Percentiles rank a stretch among this genome's conserved stretches.
phyloP scores from a whole-genome alignment of 37 sponge, comb jelly and placozoan species.

The Diacarnus erythraeanus region DNA sequence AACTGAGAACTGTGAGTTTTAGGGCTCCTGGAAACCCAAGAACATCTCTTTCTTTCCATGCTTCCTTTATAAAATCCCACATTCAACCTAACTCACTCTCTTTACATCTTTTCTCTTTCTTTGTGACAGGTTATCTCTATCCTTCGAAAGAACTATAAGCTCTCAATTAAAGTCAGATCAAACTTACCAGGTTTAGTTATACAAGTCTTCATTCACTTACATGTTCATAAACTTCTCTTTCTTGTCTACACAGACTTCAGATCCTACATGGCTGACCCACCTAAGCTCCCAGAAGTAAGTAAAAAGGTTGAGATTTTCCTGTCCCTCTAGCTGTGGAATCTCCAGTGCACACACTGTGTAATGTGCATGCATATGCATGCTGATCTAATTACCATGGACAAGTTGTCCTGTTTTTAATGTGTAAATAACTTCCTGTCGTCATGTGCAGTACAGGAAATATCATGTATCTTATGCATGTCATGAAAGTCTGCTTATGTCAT shows the following conservation, averaged over 20 bases:
- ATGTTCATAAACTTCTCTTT: neutral
- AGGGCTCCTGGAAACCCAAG: neutral
- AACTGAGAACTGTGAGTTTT: slow-evolving; percentile 34
- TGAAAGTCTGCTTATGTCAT: too few species aligned
- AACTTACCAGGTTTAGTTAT: slow-evolving; percentile 59
- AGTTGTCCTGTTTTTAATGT: too few species aligned
- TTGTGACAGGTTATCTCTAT: slow-evolving; percentile 32
- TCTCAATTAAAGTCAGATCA: slow-evolving; percentile 42
- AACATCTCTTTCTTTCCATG: neutral
- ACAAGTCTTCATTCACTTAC: neutral
- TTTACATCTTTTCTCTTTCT: neutral
- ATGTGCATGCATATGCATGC: too few species aligned
- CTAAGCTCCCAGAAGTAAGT: slow-evolving; percentile 20
- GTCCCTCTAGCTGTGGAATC: too few species aligned
- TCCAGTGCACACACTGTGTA: too few species aligned
- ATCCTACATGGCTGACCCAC: slow-evolving; percentile 48
- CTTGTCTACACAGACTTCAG: slow-evolving; percentile 43
- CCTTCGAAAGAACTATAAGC: slow-evolving; percentile 59
- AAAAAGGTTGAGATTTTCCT: neutral
- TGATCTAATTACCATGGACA: too few species aligned
- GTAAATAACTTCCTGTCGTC: too few species aligned
- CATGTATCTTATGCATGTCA: too few species aligned
- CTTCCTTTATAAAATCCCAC: neutral
- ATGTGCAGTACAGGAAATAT: too few species aligned
- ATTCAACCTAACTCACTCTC: neutral